These are phyloP conservation scores for Hylaea fasciaria DNA, from an alignment of 2,888 invertebrate species.

Conservation along the genomic window DNA sequence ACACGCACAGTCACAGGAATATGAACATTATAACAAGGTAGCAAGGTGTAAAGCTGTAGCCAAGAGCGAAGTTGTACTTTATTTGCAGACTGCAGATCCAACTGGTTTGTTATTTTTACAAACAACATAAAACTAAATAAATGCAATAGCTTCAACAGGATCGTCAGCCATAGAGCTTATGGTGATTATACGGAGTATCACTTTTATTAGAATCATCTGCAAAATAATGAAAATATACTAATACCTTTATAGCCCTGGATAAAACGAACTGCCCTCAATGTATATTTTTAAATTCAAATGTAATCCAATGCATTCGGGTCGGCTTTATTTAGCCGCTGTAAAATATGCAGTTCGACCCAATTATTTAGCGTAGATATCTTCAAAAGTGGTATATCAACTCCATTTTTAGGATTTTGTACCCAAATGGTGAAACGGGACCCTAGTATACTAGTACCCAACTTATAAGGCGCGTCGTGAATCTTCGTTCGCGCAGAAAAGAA, in stretches of 20 bases:
- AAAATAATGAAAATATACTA: too few relatives aligned
- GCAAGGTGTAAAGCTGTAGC: constrained; percentile 1
- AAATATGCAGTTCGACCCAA: background rate
- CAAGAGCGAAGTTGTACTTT: constrained; percentile 1
- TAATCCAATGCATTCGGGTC: constrained; percentile 11
- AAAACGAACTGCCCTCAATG: constrained; percentile 4
- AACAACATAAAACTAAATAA: constrained; percentile 16
- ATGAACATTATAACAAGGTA: constrained; percentile 5
- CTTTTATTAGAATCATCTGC: too few relatives aligned
- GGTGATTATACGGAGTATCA: too few relatives aligned
- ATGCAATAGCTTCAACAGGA: background rate
- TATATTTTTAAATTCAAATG: constrained; percentile 16
- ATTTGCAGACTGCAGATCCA: constrained; percentile 16
- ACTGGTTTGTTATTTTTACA: constrained; percentile 23
- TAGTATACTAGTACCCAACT: too few relatives aligned
- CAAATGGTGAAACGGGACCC: too few relatives aligned
- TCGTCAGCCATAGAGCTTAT: too few relatives aligned
- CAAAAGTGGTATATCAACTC: too few relatives aligned
- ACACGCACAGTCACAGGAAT: constrained; percentile 2
- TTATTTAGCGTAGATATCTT: too few relatives aligned
- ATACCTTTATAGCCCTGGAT: too few relatives aligned
- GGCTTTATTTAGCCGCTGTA: constrained; percentile 12
- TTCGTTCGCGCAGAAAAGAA: too few relatives aligned
- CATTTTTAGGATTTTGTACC: too few relatives aligned
- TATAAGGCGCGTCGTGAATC: too few relatives aligned